Evolutionary conservation across 2,113 vertebrate species (phyloP).

Genomic region (Rousettus leschenaultii): DNA sequence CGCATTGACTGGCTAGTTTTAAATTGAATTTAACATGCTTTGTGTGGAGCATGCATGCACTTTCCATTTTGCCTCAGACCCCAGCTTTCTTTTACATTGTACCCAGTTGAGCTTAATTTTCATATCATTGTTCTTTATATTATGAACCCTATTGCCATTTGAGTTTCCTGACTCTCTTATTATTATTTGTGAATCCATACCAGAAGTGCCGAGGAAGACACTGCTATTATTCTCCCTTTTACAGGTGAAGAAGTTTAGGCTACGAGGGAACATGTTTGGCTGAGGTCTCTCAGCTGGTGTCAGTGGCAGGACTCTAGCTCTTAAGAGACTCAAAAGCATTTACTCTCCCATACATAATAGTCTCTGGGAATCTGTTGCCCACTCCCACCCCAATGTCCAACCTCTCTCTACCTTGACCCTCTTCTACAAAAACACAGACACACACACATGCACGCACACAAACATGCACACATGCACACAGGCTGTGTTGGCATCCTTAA

Average conservation of each 20-base stretch:
- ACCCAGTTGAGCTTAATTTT: neutral
- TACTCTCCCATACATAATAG: neutral
- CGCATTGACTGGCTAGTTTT: neutral
- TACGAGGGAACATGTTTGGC: neutral
- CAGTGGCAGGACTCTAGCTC: neutral
- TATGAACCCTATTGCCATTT: neutral
- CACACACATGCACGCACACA: neutral
- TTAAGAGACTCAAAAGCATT: neutral
- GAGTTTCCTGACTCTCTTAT: neutral
- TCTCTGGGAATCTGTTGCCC: neutral
- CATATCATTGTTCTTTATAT: neutral
- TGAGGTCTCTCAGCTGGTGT: neutral
- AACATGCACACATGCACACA: neutral
- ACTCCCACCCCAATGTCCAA: neutral
- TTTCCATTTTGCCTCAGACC: neutral
- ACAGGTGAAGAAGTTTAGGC: neutral
- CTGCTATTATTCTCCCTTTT: rapidly evolving
- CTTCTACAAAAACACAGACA: too few species aligned
- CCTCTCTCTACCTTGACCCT: neutral
- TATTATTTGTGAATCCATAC: neutral
- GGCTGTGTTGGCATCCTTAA: neutral
- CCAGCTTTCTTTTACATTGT: neutral
- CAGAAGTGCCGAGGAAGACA: rapidly evolving
- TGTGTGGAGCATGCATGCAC: rapidly evolving
- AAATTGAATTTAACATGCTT: neutral